Conservation (phyloP, 1,140 invertebrate genomes). For the Scaptomyza pallida region DNA sequence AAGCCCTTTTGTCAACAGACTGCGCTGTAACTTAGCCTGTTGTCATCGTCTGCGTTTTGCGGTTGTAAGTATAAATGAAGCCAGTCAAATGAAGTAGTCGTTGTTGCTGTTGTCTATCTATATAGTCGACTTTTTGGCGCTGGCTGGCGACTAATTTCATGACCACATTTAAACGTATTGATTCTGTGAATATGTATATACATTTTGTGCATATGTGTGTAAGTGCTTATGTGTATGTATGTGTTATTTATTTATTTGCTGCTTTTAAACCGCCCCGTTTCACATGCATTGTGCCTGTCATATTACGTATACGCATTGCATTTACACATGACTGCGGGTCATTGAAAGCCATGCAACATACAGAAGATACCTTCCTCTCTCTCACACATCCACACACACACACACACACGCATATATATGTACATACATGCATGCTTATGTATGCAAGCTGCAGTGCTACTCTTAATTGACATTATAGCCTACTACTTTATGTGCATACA, state of each 20-base stretch:
- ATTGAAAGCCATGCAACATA: conserved; percentile 56
- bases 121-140: conserved; percentile 70
- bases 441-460: conserved; percentile 27
- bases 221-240: conserved; percentile 5
- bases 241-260: conserved; percentile 55
- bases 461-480: conserved; percentile 81
- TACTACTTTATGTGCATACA: conserved; percentile 80
- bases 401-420: conserved; percentile 15
- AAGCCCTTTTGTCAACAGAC: conserved; percentile 70
- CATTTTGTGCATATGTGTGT: conserved; percentile 3
- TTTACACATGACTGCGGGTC: conserved; percentile 76
- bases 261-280: conserved; percentile 58
- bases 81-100: conserved; percentile 33
- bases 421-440: conserved; percentile 12
- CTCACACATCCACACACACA: conserved; percentile 17
- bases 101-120: conserved; percentile 27
- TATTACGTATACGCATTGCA: conserved; percentile 74
- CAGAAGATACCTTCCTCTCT: conserved; percentile 32
- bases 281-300: conserved; percentile 21
- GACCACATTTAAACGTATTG: conserved; percentile 76
- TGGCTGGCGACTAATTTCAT: conserved; percentile 73
- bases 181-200: conserved; percentile 42
- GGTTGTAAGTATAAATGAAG: conserved; percentile 21
- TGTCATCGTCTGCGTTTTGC: conserved; percentile 33
- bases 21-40: conserved; percentile 40